Evolutionary conservation across 1,140 invertebrate species (phyloP), one percentile per base, ranked within the genome.

Genomic region (Drosophila repletoides): DNA sequence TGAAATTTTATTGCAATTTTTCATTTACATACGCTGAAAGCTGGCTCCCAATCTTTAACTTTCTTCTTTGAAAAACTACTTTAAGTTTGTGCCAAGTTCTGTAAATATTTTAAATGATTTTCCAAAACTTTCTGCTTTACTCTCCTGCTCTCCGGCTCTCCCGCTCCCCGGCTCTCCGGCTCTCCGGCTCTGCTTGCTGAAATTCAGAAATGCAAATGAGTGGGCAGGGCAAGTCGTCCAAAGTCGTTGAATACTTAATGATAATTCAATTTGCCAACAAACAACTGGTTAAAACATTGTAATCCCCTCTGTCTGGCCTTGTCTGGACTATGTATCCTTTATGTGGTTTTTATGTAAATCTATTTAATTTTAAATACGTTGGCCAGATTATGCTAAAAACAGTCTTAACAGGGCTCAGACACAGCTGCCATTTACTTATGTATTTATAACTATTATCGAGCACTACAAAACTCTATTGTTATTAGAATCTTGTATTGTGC

Each of bases 261-360:
- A 51, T 60, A 70, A 81, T 72, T 72, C 56, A 64, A 76, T 68
- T 81, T 33, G n/a, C 34, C 26, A 28, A 5, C 36, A 21, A 14
- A 52, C 51, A 55, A 55, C 51, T 17, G 15, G 51, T 43, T 22
- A 51, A n/a, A n/a, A 56, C 33, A 46, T 38, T 10, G 7, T 72
- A 68, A 69, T 65, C 38, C 61, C 26, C 51, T 55, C 51, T 38
- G 60, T 38, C 48, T 51, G 15, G 12, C 14, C 10, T 31, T 28
- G 33, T 21, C 12, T 59, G 26, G n/a, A n/a, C n/a, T n/a, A n/a
- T n/a, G n/a, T 56, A 53, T 41, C 48, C 28, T 75, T 64, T 41
- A 67, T 76, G 40, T 9, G 52, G 31, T 72, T 68, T 68, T 63
- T 43, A 80, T 81, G 75, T 31, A 77, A 77, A 77, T 74, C 55